These are phyloP conservation scores for Lamellibrachia satsuma DNA, from an alignment of 2,888 invertebrate genomes.

Conservation along the genomic window DNA sequence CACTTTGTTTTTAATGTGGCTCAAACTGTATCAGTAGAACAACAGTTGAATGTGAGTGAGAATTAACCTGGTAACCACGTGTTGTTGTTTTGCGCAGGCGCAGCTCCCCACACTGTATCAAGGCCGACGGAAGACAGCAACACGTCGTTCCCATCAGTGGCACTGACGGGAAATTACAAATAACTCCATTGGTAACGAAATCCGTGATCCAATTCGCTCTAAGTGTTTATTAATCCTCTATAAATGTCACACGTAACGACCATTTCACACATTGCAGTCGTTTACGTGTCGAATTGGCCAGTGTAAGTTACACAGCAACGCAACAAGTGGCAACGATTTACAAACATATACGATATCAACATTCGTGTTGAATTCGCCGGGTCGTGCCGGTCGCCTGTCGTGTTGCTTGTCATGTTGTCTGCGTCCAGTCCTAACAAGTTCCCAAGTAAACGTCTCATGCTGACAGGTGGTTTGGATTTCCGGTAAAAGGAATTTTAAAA, in stretches of 20 bases:
- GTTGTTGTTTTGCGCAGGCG: background rate
- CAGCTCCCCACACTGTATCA: background rate
- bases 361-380: slow-evolving; percentile 12
- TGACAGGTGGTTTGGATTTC: background rate
- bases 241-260: background rate
- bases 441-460: background rate
- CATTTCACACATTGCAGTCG: background rate
- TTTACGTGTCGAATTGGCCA: background rate
- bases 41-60: background rate
- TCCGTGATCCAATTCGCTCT: background rate
- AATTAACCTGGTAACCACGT: background rate
- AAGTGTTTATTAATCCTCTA: background rate
- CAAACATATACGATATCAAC: background rate
- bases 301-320: background rate
- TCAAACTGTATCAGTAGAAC: too few relatives aligned
- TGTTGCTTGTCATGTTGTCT: background rate
- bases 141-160: background rate
- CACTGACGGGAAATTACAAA: background rate
- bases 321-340: background rate
- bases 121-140: background rate
- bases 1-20: too few relatives aligned
- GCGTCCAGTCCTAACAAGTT: background rate
- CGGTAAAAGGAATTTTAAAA: background rate
- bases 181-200: background rate
- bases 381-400: background rate